Evolutionary conservation across 2,797 vertebrate genomes (phyloP), one percentile per base, ranked within the genome.

Genomic region (Podarcis siculus): DNA sequence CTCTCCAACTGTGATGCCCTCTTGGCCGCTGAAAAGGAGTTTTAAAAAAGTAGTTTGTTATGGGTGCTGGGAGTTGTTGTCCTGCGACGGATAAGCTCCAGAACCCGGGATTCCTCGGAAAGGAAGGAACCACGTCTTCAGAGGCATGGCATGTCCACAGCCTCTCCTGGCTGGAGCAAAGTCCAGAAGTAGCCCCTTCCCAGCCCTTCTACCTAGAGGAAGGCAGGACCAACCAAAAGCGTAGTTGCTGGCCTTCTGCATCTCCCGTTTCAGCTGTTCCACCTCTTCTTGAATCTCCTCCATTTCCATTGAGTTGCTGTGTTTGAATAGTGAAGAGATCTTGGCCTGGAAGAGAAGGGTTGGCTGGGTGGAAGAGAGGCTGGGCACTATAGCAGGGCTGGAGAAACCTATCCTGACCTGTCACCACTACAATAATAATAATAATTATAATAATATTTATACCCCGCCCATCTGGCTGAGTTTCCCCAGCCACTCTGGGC

Each of bases 321-420:
- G 90, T 91, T 92, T 94, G 76, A 94, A 87, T 42, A 86, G 86
- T 30, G 32, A 23, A 86, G 89, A 94, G 90, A 94, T 69, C 80
- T 90, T 93, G 85, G 92, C 92, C 93, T 88, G 42, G 76, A 90
- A 91, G 88, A 23, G 58, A 0, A 23, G 7, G 35, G 19, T 35
- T 39, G 19, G 37, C 4, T 2, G 23, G 12, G 0, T 27, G 2
- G 19, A 15, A 49, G 49, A 23, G 5, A 55, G 17, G n/a, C 45
- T 30, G 9, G 72, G 37, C 32, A 30, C 37, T 12, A 1, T 27
- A 5, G 12, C 58, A 27, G 23, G 25, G 76, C 12, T 8, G 55
- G 8, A 61, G 13, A 55, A 55, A 55, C 49, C 1, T 55, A 15
- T 55, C 49, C 49, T 55, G 49, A 55, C 49, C 13, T 55, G 49